Percentiles rank a stretch among this genome's conserved stretches.
These are phyloP conservation scores for Genyomyrus donnyi DNA, from an alignment of 2,113 vertebrate genomes.

Conservation along the genomic window DNA sequence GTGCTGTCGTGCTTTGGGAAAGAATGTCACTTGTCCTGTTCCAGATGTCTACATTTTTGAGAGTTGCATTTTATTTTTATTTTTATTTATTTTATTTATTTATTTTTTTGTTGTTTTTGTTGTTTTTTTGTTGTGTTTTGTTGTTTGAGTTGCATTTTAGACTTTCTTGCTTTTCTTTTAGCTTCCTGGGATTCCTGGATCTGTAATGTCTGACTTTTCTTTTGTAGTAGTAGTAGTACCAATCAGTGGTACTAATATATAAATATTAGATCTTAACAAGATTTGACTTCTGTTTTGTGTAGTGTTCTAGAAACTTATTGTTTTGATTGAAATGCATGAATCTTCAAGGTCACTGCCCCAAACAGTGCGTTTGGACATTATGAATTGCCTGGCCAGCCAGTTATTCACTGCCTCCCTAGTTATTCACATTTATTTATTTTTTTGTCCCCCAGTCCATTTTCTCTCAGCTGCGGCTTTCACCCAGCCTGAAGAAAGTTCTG, in stretches of 20 bases:
- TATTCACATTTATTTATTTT: not conserved
- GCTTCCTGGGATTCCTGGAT: not conserved
- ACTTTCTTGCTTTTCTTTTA: not conserved
- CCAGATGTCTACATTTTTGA: not conserved
- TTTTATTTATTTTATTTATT: too few relatives aligned
- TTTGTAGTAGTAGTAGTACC: not conserved
- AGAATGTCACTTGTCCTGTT: not conserved
- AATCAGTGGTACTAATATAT: not conserved
- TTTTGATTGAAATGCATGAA: not conserved
- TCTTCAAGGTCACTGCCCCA: not conserved
- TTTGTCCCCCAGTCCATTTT: slow-evolving; percentile 72
- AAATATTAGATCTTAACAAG: not conserved
- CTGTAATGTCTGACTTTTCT: not conserved
- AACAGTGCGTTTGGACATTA: not conserved
- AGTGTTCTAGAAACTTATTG: not conserved
- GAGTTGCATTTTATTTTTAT: too few relatives aligned
- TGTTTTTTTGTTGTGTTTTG: too few relatives aligned
- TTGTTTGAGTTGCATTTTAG: too few relatives aligned
- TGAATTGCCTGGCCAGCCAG: not conserved
- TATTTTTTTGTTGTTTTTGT: too few relatives aligned
- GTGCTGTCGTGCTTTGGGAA: not conserved
- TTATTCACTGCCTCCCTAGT: not conserved
- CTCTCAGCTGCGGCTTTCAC: slow-evolving; percentile 82
- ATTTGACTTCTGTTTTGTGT: not conserved
- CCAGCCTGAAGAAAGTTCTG: slow-evolving; percentile 88